These are phyloP conservation scores for Cetoscarus ocellatus DNA, from an alignment of 2,797 vertebrate species.

Conservation along the genomic window DNA sequence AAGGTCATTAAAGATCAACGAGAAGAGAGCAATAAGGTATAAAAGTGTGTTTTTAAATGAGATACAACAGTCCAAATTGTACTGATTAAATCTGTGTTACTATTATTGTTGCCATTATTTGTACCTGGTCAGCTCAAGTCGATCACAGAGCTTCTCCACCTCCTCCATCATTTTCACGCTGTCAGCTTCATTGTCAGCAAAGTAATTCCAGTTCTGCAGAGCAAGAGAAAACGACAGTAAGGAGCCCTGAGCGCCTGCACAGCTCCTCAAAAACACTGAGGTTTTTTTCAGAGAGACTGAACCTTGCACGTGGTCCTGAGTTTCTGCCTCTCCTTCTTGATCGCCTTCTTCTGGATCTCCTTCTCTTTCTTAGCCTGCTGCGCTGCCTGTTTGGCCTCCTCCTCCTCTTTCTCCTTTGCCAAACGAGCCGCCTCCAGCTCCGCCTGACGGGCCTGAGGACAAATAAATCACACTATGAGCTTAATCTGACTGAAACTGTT, in stretches of 20 bases:
- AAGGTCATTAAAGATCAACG: too few relatives aligned
- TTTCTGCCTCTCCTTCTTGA: slow-evolving; percentile 98
- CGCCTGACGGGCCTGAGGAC: slow-evolving; percentile 90
- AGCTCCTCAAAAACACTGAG: too few relatives aligned
- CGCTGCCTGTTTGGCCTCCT: slow-evolving; percentile 92
- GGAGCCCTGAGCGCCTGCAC: too few relatives aligned
- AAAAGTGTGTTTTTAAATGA: too few relatives aligned
- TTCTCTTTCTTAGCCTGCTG: slow-evolving; percentile 96
- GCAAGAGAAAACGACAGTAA: neutral
- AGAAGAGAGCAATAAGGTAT: too few relatives aligned
- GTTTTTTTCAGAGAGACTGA: neutral
- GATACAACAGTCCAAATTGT: too few relatives aligned
- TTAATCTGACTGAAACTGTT: too few relatives aligned
- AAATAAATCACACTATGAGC: neutral
- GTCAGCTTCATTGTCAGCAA: slow-evolving; percentile 92
- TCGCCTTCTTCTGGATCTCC: slow-evolving; percentile 97
- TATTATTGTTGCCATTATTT: too few relatives aligned
- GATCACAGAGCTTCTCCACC: slow-evolving; percentile 97
- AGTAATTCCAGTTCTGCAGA: slow-evolving; percentile 96
- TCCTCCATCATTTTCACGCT: slow-evolving; percentile 99
- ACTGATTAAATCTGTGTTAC: neutral
- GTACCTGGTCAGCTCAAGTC: slow-evolving; percentile 94
- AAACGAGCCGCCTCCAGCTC: slow-evolving; percentile 92
- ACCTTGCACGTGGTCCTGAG: slow-evolving; percentile 98
- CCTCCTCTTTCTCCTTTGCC: slow-evolving; percentile 95